Percentiles rank a stretch among this genome's conserved stretches.
phyloP scores from a whole-genome alignment of 2,113 vertebrate genomes.

The Melanostigma gelatinosum region DNA sequence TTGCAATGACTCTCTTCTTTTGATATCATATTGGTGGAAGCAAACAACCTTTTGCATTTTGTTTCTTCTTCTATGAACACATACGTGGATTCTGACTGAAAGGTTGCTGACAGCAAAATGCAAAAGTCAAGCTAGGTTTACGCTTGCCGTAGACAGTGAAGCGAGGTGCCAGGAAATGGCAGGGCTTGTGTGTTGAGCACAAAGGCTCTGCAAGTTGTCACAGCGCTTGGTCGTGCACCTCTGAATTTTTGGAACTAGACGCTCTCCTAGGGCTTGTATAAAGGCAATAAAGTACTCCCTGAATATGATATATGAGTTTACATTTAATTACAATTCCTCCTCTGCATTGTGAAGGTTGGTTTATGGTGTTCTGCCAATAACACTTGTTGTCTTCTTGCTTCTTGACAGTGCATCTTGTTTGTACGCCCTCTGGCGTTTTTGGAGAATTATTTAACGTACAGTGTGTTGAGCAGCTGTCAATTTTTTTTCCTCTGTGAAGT shows the following conservation, averaged over 20 bases:
- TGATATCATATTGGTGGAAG: background rate
- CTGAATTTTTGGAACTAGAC: background rate
- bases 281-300: background rate
- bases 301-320: background rate
- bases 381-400: background rate
- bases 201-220: background rate
- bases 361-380: background rate
- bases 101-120: background rate
- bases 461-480: background rate
- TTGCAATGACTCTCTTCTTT: background rate
- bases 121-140: background rate
- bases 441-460: background rate
- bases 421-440: background rate
- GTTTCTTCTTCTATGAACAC: background rate
- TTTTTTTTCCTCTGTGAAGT: conserved; percentile 29
- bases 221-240: background rate
- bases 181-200: background rate
- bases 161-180: background rate
- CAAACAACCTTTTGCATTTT: background rate
- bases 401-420: background rate
- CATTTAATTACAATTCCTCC: background rate
- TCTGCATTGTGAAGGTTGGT: background rate
- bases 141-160: background rate
- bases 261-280: background rate
- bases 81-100: conserved; percentile 5